These are phyloP conservation scores for Oryzias celebensis DNA, from an alignment of 2,113 vertebrate species.

Conservation along the genomic window DNA sequence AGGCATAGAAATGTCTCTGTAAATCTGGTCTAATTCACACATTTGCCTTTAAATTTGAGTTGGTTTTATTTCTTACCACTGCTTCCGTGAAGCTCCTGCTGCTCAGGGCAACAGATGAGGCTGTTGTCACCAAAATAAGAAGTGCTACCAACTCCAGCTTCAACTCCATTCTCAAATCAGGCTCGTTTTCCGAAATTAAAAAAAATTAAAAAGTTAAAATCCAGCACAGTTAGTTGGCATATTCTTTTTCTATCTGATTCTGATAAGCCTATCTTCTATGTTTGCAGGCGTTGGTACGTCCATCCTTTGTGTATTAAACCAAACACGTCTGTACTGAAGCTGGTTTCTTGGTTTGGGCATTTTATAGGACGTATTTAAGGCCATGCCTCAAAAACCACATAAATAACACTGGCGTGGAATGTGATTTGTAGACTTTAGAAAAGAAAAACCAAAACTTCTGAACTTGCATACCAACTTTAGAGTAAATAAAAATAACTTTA, in stretches of 20 bases:
- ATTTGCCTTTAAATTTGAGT: background rate
- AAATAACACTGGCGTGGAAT: slow-evolving; percentile 57
- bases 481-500: slow-evolving; percentile 40
- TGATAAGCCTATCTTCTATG: background rate
- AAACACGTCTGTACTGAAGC: slow-evolving; percentile 1
- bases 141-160: slow-evolving; percentile 44
- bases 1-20: background rate
- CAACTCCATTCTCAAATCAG: slow-evolving; percentile 25
- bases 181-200: slow-evolving; percentile 4
- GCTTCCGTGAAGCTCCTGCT: slow-evolving; percentile 46
- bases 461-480: background rate
- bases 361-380: slow-evolving; percentile 63
- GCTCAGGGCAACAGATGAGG: slow-evolving; percentile 37
- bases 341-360: slow-evolving; percentile 1
- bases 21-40: background rate
- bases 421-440: slow-evolving; percentile 29
- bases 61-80: slow-evolving; percentile 55
- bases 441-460: slow-evolving; percentile 32
- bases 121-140: slow-evolving; percentile 41
- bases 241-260: background rate
- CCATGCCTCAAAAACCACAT: slow-evolving; percentile 41
- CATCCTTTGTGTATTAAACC: slow-evolving; percentile 14
- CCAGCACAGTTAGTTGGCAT: background rate
- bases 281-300: slow-evolving; percentile 4
- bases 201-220: background rate